phyloP scores from a whole-genome alignment of 2,797 vertebrate genomes.

The Tarsius wallacei region DNA sequence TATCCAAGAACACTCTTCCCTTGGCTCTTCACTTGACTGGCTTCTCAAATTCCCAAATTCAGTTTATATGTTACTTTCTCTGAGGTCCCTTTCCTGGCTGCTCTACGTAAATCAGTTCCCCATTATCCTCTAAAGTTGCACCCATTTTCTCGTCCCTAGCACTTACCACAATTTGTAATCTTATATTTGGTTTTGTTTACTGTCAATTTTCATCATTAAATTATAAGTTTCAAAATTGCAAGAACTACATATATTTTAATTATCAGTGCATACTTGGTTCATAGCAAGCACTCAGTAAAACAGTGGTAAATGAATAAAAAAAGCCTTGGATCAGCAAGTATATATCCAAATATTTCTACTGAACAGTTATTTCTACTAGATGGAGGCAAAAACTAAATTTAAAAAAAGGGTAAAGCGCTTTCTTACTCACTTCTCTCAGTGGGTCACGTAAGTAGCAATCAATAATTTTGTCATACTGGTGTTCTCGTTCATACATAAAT shows the following conservation, averaged over 20 bases:
- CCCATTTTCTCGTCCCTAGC: not conserved
- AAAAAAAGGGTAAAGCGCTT: not conserved
- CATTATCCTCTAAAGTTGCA: not conserved
- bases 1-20: not conserved
- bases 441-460: conserved; percentile 97
- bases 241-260: conserved; percentile 14
- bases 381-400: not conserved
- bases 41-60: conserved; percentile 47
- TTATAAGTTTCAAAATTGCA: not conserved
- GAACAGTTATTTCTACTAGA: conserved; percentile 24
- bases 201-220: not conserved
- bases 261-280: not conserved
- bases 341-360: conserved; percentile 30
- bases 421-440: conserved; percentile 94
- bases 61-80: not conserved
- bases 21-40: not conserved
- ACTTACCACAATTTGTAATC: not conserved
- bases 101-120: not conserved
- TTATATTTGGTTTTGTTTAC: not conserved
- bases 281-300: not conserved
- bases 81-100: not conserved
- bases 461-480: conserved; percentile 96
- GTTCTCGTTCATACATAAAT: conserved; percentile 97
- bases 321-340: conserved; percentile 40
- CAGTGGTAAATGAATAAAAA: not conserved